phyloP scores from a whole-genome alignment of 2,888 invertebrate species.

The Chamaedrilus cognettii region DNA sequence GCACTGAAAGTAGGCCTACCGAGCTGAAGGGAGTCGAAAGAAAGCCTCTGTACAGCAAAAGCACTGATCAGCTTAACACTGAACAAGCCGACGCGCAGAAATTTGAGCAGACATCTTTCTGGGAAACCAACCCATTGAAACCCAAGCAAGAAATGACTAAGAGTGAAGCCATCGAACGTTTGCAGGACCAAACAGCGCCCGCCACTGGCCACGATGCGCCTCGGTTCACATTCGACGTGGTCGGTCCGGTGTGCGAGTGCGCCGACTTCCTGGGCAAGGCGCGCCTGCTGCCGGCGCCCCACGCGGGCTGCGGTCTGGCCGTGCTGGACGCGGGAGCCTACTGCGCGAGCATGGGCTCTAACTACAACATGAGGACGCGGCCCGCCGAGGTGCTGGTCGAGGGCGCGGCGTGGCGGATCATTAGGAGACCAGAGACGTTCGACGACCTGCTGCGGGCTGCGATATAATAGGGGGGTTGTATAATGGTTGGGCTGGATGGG shows the following conservation, averaged over 20 bases:
- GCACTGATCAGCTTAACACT: not conserved
- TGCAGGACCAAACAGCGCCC: no score
- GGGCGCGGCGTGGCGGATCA: conserved; percentile 41
- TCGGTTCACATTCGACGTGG: conserved; percentile 56
- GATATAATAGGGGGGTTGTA: no score
- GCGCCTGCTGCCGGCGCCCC: conserved; percentile 44
- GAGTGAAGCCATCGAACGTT: no score
- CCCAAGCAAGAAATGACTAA: no score
- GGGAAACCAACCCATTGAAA: no score
- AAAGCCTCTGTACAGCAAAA: not conserved
- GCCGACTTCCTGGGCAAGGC: conserved; percentile 58
- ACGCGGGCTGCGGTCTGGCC: conserved; percentile 45
- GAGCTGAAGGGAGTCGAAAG: no score
- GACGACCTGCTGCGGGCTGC: no score
- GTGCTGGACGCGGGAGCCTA: conserved; percentile 56
- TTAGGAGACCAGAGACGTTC: conserved; percentile 45
- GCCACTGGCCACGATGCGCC: no score
- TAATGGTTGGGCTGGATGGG: no score
- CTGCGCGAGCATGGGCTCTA: conserved; percentile 56
- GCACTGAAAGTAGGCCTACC: no score
- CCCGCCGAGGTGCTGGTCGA: conserved; percentile 56
- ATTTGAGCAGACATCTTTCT: no score
- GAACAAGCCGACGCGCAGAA: no score
- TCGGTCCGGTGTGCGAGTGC: conserved; percentile 60
- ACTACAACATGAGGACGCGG: conserved; percentile 58